A percentile compares a stretch with the other conserved stretches of the same genome.
These are phyloP conservation scores for Spea bombifrons DNA, from an alignment of 2,113 vertebrate species.

Conservation along the genomic window DNA sequence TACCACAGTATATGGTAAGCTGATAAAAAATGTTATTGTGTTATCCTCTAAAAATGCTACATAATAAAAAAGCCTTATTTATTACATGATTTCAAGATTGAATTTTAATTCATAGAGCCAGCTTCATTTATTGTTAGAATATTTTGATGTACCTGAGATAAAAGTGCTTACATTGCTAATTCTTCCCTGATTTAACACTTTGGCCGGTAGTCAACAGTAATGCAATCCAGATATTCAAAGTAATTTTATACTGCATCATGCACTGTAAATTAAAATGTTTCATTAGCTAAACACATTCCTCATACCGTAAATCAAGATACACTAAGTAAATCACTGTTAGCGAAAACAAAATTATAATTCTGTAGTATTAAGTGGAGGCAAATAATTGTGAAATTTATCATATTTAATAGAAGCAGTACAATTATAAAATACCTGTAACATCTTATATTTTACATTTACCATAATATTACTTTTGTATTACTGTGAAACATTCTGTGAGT, in stretches of 20 bases:
- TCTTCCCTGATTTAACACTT: slow-evolving; percentile 58
- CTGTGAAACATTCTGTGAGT: not conserved
- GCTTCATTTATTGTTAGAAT: slow-evolving; percentile 1
- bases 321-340: slow-evolving; percentile 70
- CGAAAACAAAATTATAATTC: slow-evolving; percentile 69
- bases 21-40: too few species aligned
- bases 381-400: slow-evolving; percentile 60
- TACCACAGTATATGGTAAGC: too few species aligned
- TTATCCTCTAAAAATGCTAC: not conserved
- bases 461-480: not conserved
- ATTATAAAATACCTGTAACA: slow-evolving; percentile 55
- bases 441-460: not conserved
- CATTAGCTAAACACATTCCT: slow-evolving; percentile 73
- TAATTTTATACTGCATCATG: slow-evolving; percentile 62
- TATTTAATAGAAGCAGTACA: slow-evolving; percentile 53
- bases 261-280: slow-evolving; percentile 72
- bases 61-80: not conserved
- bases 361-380: slow-evolving; percentile 64
- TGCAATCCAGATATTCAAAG: slow-evolving; percentile 60
- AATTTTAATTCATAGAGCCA: slow-evolving; percentile 7
- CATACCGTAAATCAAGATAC: slow-evolving; percentile 67
- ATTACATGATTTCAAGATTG: slow-evolving; percentile 2
- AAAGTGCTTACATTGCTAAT: slow-evolving; percentile 58
- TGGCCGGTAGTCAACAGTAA: slow-evolving; percentile 62
- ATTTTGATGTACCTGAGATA: slow-evolving; percentile 43